These are phyloP conservation scores for Rhorus exstirpatorius DNA, from an alignment of 2,888 invertebrate species.

Conservation along the genomic window DNA sequence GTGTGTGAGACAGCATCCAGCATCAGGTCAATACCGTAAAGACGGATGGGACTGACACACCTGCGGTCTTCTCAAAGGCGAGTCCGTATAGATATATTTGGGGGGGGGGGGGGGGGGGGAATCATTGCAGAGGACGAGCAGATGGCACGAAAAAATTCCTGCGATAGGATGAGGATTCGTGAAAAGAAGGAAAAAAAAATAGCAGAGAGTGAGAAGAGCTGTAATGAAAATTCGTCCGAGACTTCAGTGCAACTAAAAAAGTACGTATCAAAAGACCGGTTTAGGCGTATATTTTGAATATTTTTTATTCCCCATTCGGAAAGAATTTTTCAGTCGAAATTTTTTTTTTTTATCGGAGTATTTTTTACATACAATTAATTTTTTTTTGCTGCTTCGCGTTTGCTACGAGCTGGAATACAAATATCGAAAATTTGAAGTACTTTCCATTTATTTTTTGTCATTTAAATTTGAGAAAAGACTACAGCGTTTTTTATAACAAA, in stretches of 20 bases:
- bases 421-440: no score
- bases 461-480: no score
- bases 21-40: conserved; percentile 64
- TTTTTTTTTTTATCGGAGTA: background rate
- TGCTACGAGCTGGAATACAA: no score
- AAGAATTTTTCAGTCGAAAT: no score
- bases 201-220: conserved; percentile 11
- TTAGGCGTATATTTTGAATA: no score
- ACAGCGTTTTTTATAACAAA: no score
- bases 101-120: no score
- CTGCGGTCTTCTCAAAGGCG: conserved; percentile 40
- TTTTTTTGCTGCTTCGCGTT: no score
- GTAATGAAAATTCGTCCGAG: conserved; percentile 48
- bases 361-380: background rate
- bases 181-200: conserved; percentile 39
- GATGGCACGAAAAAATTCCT: conserved; percentile 49
- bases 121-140: conserved; percentile 58
- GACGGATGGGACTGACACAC: conserved; percentile 46
- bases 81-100: conserved; percentile 21
- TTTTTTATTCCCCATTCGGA: no score
- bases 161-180: conserved; percentile 37
- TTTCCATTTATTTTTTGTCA: no score
- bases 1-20: conserved; percentile 35
- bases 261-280: no score
- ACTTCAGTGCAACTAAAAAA: no score